Percentiles rank a stretch among this genome's conserved stretches.
phyloP scores from a whole-genome alignment of 1,140 invertebrate genomes.

The Apis florea region DNA sequence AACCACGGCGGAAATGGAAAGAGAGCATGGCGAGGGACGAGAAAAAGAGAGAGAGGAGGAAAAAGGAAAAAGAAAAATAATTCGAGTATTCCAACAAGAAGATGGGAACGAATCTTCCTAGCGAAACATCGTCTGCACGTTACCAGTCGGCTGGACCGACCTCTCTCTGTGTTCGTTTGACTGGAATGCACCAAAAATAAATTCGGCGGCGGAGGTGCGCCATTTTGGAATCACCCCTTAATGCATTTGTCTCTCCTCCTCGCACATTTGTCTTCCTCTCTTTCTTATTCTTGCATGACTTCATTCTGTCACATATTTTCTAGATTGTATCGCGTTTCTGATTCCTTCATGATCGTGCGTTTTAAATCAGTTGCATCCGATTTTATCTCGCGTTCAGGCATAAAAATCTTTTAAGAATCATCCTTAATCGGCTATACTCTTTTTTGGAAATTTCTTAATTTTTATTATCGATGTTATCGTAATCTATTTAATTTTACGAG shows the following conservation, averaged over 20 bases:
- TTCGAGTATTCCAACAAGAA: slow-evolving; percentile 54
- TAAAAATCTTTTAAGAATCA: no score
- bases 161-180: slow-evolving; percentile 48
- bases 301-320: slow-evolving; percentile 29
- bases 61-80: slow-evolving; percentile 17
- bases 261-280: not conserved
- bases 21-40: slow-evolving; percentile 30
- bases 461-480: no score
- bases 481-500: no score
- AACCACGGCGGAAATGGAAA: slow-evolving; percentile 36
- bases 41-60: slow-evolving; percentile 15
- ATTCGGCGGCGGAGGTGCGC: slow-evolving; percentile 53
- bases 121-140: slow-evolving; percentile 58
- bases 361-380: not conserved
- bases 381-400: not conserved
- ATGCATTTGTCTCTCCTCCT: slow-evolving; percentile 40
- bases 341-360: not conserved
- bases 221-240: slow-evolving; percentile 45
- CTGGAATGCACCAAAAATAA: slow-evolving; percentile 74
- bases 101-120: slow-evolving; percentile 42
- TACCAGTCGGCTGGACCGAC: not conserved
- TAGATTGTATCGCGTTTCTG: slow-evolving; percentile 33
- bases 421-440: no score
- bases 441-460: no score
- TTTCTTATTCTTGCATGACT: slow-evolving; percentile 2